Evolutionary conservation across 1,140 invertebrate genomes (phyloP).

Genomic region (Trichogramma pretiosum): DNA sequence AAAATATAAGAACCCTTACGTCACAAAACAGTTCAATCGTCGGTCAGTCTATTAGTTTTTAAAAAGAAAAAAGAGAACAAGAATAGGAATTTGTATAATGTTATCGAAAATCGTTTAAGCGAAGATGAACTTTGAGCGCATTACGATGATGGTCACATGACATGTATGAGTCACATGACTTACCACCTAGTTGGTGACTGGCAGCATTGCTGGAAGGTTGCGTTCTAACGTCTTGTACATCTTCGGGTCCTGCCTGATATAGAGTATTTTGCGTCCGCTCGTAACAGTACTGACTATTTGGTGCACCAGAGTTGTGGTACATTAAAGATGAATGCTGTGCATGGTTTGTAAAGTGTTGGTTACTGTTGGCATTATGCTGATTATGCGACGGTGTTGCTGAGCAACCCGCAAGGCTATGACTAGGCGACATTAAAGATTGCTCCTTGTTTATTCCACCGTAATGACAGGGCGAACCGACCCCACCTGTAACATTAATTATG

Average conservation of each 20-base stretch:
- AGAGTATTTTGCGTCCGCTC: constrained; percentile 50
- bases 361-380: constrained; percentile 44
- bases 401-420: constrained; percentile 46
- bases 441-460: constrained; percentile 43
- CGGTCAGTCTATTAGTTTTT: too few species aligned
- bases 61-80: too few species aligned
- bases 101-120: too few species aligned
- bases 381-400: constrained; percentile 36
- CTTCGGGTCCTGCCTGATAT: constrained; percentile 47
- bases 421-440: constrained; percentile 45
- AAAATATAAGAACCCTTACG: too few species aligned
- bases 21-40: too few species aligned
- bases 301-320: constrained; percentile 41
- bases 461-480: constrained; percentile 49
- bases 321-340: constrained; percentile 49
- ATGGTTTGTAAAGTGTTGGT: constrained; percentile 39
- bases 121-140: too few species aligned
- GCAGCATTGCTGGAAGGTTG: constrained; percentile 41
- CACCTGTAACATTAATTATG: constrained; percentile 49
- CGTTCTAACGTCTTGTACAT: constrained; percentile 43
- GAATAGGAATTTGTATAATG: constrained; percentile 3
- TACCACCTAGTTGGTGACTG: constrained; percentile 52
- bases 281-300: constrained; percentile 53
- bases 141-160: constrained; percentile 42
- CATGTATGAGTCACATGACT: constrained; percentile 46